These are phyloP conservation scores for Premnoplex brunnescens DNA, from an alignment of 2,797 vertebrate genomes.

Conservation along the genomic window DNA sequence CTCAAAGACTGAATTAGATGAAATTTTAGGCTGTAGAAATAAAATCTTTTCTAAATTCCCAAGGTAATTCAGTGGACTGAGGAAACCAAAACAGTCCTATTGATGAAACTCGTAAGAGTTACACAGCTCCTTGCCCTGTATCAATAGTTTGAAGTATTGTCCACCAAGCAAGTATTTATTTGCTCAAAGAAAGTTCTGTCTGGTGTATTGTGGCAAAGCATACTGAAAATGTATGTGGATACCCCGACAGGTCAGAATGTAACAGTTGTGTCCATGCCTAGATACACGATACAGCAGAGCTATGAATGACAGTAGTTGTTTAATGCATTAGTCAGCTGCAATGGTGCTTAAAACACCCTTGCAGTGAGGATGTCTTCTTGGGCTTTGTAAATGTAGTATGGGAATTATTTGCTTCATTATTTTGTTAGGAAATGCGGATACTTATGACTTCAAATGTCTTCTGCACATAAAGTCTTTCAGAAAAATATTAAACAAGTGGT, in stretches of 20 bases:
- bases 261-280: neutral
- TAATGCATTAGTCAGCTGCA: neutral
- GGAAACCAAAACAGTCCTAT: neutral
- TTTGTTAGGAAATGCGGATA: neutral
- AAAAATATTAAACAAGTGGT: neutral
- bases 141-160: neutral
- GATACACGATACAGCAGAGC: neutral
- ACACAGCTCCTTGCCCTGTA: neutral
- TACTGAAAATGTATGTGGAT: neutral
- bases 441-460: neutral
- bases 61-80: neutral
- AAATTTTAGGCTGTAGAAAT: neutral
- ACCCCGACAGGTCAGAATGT: neutral
- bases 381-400: neutral
- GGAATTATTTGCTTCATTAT: neutral
- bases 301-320: neutral
- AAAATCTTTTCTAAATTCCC: neutral
- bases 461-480: neutral
- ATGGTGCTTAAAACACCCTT: accelerated
- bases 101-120: neutral
- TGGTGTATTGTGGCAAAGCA: neutral
- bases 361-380: neutral
- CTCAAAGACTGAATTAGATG: neutral
- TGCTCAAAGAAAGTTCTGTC: neutral
- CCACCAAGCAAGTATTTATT: neutral